These are phyloP conservation scores for Erethizon dorsatum DNA, from an alignment of 2,797 vertebrate genomes.

Conservation along the genomic window DNA sequence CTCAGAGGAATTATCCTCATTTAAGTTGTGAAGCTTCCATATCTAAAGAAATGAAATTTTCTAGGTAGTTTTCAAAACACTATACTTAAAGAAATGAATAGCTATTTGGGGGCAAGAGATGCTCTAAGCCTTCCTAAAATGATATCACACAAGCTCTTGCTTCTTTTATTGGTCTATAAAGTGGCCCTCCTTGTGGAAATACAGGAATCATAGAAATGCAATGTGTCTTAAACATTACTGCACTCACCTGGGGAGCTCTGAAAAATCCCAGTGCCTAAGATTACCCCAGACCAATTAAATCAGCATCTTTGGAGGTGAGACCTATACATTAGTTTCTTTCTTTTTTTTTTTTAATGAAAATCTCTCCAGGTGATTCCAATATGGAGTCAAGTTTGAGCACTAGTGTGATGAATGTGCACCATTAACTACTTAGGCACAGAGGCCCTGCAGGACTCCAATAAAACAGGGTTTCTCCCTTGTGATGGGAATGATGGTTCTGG, in stretches of 20 bases:
- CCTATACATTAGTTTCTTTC: neutral
- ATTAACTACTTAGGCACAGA: neutral
- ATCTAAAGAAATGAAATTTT: conserved; percentile 80
- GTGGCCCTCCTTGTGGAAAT: conserved; percentile 52
- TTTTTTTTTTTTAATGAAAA: neutral
- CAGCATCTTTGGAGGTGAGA: conserved; percentile 32
- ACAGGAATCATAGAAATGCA: conserved; percentile 32
- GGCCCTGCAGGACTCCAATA: neutral
- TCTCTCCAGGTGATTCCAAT: neutral
- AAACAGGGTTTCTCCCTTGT: neutral
- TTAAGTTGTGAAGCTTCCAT: conserved; percentile 78
- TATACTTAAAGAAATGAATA: neutral
- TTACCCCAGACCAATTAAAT: conserved; percentile 71
- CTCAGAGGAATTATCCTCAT: conserved; percentile 83
- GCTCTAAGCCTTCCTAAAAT: conserved; percentile 56
- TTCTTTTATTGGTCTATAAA: conserved; percentile 72
- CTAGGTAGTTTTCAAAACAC: conserved; percentile 61
- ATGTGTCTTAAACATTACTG: conserved; percentile 62
- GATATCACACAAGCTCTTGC: neutral
- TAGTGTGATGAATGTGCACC: neutral
- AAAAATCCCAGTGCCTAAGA: neutral
- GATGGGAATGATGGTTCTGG: conserved; percentile 47
- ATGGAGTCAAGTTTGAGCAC: neutral
- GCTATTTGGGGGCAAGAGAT: conserved; percentile 30
- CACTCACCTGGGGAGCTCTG: conserved; percentile 37